A percentile compares a stretch with the other conserved stretches of the same genome.
Conservation (phyloP, 2,797 vertebrate species). For the Anguilla marmorata region DNA sequence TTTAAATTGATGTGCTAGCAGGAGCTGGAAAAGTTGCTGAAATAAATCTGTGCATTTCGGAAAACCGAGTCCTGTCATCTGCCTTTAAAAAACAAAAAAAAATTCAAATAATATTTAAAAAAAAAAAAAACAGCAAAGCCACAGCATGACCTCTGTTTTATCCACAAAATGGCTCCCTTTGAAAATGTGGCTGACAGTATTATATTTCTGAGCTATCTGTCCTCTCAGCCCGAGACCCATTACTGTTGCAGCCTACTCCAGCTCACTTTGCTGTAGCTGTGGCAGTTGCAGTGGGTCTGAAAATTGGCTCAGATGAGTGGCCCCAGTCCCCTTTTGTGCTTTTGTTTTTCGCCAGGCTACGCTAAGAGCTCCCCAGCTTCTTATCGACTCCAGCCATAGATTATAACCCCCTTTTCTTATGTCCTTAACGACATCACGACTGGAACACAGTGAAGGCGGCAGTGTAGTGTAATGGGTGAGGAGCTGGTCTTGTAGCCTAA, state of each 20-base stretch:
- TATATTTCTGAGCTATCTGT: neutral
- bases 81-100: neutral
- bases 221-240: neutral
- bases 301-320: neutral
- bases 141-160: neutral
- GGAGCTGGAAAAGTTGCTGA: neutral
- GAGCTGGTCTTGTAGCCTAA: no score
- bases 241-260: neutral
- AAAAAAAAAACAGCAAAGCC: neutral
- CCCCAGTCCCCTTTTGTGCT: neutral
- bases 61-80: neutral
- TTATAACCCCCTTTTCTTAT: neutral
- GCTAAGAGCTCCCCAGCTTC: neutral
- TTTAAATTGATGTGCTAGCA: neutral
- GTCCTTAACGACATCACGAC: neutral
- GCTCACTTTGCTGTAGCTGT: neutral
- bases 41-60: neutral
- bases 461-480: no score
- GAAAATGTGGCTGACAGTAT: neutral
- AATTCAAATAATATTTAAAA: no score
- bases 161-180: neutral
- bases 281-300: neutral
- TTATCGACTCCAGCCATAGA: neutral
- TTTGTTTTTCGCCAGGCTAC: neutral
- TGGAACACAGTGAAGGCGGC: neutral